phyloP scores from a whole-genome alignment of 2,797 vertebrate genomes.

The Gadopsis bispinosus region DNA sequence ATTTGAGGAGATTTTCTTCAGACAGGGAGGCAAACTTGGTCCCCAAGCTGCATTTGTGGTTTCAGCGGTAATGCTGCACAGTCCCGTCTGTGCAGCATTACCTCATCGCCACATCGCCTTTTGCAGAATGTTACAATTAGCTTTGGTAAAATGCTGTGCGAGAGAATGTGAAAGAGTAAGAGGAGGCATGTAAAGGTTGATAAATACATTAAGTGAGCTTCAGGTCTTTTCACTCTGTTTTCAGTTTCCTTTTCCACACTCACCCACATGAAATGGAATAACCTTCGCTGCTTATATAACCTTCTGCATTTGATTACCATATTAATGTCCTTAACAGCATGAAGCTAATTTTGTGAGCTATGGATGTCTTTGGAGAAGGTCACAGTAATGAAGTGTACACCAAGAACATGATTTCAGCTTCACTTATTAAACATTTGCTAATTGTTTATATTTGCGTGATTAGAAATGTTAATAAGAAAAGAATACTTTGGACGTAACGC shows the following conservation, averaged over 20 bases:
- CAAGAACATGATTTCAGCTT: constrained; percentile 72
- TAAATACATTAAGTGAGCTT: constrained; percentile 75
- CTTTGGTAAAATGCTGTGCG: constrained; percentile 61
- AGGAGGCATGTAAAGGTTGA: constrained; percentile 74
- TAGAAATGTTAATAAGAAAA: constrained; percentile 67
- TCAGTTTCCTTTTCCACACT: constrained; percentile 75
- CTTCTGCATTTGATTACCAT: constrained; percentile 84
- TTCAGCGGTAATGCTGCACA: constrained; percentile 62
- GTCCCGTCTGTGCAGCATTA: constrained; percentile 48
- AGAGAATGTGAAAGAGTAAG: constrained; percentile 61
- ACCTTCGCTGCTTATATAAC: constrained; percentile 84
- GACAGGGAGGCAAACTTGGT: constrained; percentile 43
- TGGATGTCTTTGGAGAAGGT: constrained; percentile 85
- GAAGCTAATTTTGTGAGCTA: constrained; percentile 84
- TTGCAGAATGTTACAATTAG: constrained; percentile 74
- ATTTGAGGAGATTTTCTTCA: constrained; percentile 43
- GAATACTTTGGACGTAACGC: constrained; percentile 35
- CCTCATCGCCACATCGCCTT: constrained; percentile 53
- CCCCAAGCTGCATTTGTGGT: constrained; percentile 65
- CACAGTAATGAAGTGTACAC: constrained; percentile 82
- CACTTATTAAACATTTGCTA: constrained; percentile 80
- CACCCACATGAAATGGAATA: constrained; percentile 80
- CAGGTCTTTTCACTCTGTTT: constrained; percentile 76
- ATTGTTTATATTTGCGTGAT: constrained; percentile 82
- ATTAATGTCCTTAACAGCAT: constrained; percentile 84